These are phyloP conservation scores for Paramormyrops hopkinsi DNA, from an alignment of 2,797 vertebrate genomes.

Conservation along the genomic window DNA sequence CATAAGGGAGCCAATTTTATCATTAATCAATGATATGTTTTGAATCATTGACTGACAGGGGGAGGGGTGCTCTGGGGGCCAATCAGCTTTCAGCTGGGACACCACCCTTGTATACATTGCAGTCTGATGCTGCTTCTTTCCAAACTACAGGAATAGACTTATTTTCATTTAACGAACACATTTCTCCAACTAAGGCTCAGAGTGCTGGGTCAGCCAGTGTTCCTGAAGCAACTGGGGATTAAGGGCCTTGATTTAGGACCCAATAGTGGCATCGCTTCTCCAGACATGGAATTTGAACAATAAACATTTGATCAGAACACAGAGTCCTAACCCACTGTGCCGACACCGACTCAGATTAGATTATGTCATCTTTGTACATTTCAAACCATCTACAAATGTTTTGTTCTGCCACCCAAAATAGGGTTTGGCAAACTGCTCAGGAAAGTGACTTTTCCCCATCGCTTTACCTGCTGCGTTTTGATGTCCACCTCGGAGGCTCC, in stretches of 20 bases:
- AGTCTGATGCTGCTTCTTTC: neutral
- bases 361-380: neutral
- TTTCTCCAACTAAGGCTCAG: neutral
- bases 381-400: neutral
- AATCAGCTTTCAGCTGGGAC: neutral
- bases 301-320: neutral
- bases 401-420: neutral
- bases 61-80: neutral
- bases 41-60: neutral
- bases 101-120: neutral
- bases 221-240: neutral
- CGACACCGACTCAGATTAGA: neutral
- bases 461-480: slow-evolving; percentile 59
- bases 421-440: neutral
- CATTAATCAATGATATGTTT: neutral
- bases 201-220: neutral
- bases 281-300: neutral
- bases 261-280: neutral
- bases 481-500: slow-evolving; percentile 62
- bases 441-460: neutral
- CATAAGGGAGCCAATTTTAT: neutral
- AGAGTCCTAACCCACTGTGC: neutral
- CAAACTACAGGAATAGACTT: neutral
- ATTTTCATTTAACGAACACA: neutral
- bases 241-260: neutral